A percentile compares a stretch with the other conserved stretches of the same genome.
Evolutionary conservation across 2,888 invertebrate species (phyloP).

Genomic region (Macrosoma leucophasiata): DNA sequence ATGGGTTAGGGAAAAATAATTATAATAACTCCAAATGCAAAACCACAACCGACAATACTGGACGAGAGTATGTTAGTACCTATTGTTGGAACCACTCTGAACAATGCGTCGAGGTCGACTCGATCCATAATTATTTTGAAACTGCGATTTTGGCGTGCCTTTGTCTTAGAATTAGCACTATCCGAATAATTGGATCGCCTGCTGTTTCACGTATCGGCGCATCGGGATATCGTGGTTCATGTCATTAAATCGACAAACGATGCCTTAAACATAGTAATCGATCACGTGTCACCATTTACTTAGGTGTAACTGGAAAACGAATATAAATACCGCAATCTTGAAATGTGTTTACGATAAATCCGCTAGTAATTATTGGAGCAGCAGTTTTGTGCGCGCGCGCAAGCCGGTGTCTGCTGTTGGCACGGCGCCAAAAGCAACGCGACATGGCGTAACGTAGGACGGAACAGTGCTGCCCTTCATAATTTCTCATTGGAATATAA

Average conservation of each 20-base stretch:
- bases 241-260: no score
- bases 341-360: conserved; percentile 24
- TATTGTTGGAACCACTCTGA: conserved; percentile 28
- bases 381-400: no score
- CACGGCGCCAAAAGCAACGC: conserved; percentile 38
- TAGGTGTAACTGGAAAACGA: conserved; percentile 11
- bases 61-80: conserved; percentile 23
- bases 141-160: conserved; percentile 34
- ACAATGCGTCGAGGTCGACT: conserved; percentile 33
- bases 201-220: conserved; percentile 33
- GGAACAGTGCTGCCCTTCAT: neutral
- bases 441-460: conserved; percentile 45
- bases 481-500: neutral
- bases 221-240: no score
- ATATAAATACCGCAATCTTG: conserved; percentile 11
- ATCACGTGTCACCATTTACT: no score
- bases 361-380: conserved; percentile 19
- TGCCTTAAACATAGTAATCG: no score
- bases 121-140: conserved; percentile 25
- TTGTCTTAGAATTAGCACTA: conserved; percentile 36
- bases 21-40: conserved; percentile 31
- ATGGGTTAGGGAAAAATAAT: conserved; percentile 47
- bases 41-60: conserved; percentile 22
- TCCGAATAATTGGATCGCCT: conserved; percentile 22
- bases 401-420: conserved; percentile 38